Percentiles rank a stretch among this genome's conserved stretches.
These are phyloP conservation scores for Megaceryle alcyon DNA, from an alignment of 2,797 vertebrate genomes.

Conservation along the genomic window DNA sequence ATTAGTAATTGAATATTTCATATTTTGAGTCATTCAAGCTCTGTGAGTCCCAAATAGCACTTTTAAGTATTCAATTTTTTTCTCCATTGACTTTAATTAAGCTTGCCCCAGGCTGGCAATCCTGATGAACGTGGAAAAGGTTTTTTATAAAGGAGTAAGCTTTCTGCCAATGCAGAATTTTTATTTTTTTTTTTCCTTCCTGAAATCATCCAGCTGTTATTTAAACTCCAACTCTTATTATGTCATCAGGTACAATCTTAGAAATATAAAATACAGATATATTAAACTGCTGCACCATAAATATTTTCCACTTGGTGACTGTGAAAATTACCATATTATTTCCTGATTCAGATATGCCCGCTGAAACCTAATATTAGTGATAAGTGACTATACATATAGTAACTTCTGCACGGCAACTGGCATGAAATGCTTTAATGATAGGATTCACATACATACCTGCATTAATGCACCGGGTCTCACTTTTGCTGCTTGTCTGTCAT, in stretches of 20 bases:
- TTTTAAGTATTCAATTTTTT: constrained; percentile 79
- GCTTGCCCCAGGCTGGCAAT: constrained; percentile 76
- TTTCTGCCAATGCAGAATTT: constrained; percentile 17
- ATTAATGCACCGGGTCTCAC: neutral
- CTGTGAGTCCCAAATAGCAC: constrained; percentile 72
- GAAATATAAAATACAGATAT: constrained; percentile 75
- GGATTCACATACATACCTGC: neutral
- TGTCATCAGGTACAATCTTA: constrained; percentile 63
- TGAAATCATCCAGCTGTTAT: constrained; percentile 65
- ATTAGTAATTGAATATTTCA: constrained; percentile 73
- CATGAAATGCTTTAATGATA: neutral
- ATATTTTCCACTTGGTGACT: constrained; percentile 75
- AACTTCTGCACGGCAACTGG: constrained; percentile 23
- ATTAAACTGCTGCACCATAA: constrained; percentile 66
- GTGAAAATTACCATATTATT: constrained; percentile 75
- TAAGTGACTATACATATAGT: constrained; percentile 45
- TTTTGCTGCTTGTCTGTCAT: neutral
- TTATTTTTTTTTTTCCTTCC: constrained; percentile 4
- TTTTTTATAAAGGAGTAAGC: constrained; percentile 69
- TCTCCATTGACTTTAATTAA: constrained; percentile 83
- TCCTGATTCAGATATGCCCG: constrained; percentile 65
- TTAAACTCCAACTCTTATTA: constrained; percentile 73
- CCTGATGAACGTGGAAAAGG: constrained; percentile 63
- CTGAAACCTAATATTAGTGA: constrained; percentile 55
- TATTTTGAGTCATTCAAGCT: constrained; percentile 79